Percentiles rank a stretch among this genome's conserved stretches.
These are phyloP conservation scores for Antheraea pernyi DNA, from an alignment of 1,140 invertebrate genomes.

Conservation along the genomic window DNA sequence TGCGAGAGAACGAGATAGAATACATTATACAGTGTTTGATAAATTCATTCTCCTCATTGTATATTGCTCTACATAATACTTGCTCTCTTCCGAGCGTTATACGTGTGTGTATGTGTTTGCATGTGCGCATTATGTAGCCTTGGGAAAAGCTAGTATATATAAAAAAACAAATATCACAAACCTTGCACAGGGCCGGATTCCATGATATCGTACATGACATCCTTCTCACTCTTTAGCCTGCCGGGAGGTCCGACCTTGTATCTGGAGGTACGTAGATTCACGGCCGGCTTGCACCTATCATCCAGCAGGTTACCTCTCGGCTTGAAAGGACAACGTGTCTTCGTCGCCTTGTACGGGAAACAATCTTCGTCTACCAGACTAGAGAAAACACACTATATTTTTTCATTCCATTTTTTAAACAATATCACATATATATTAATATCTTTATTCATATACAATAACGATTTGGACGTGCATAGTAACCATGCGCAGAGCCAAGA, in stretches of 20 bases:
- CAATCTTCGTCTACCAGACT: conserved; percentile 91
- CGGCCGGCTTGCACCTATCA: conserved; percentile 77
- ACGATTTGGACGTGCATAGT: too few species aligned
- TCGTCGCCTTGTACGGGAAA: conserved; percentile 86
- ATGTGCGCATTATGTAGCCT: too few species aligned
- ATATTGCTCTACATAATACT: too few species aligned
- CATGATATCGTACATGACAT: conserved; percentile 95
- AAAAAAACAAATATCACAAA: conserved; percentile 47
- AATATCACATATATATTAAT: not conserved
- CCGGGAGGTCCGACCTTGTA: conserved; percentile 93
- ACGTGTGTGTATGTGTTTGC: too few species aligned
- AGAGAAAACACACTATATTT: conserved; percentile 9
- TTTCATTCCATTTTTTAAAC: not conserved
- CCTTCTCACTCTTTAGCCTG: conserved; percentile 86
- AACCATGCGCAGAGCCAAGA: too few species aligned
- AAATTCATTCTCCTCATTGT: too few species aligned
- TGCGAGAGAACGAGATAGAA: too few species aligned
- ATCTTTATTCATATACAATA: too few species aligned
- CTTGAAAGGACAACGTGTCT: conserved; percentile 80
- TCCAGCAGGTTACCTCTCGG: conserved; percentile 70
- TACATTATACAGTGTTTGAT: too few species aligned
- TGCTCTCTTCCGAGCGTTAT: too few species aligned
- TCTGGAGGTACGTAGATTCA: conserved; percentile 77
- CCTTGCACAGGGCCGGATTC: conserved; percentile 97
- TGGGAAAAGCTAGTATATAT: too few species aligned